Base-by-base conservation (phyloP, 1,140 invertebrate species). In the Drosophila paulistorum region DNA sequence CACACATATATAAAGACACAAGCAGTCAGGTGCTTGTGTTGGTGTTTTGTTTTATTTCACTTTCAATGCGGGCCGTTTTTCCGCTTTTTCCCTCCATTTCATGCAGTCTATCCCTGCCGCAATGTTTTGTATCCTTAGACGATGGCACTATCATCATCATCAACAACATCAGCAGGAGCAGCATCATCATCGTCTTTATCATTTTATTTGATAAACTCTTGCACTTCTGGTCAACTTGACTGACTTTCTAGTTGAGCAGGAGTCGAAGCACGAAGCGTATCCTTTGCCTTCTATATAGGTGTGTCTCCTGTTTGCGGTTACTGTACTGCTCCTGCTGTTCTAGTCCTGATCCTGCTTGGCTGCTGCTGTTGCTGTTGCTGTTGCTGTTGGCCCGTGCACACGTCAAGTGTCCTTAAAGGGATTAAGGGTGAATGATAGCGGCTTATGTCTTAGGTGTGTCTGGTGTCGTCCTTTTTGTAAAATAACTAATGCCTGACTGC, bases 351-450 rank as follows among this genome's bases (percentile, higher is more conserved):
- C 60, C 30, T 71, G 65, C 45, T 58, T 54, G 76, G 63, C 54
- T 63, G 64, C 17, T 74, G 60, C 11, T 71, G 64, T 7, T 65
- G 55, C 11, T 72, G 37, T n/a, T n/a, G n/a, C 0, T 67, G 33
- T 23, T 63, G 41, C 13, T 68, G 68, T 14, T 77, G 59, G 66
- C 60, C 59, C 45, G 67, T 66, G 74, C 73, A 72, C 80, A 87
- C 84, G 77, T 87, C 84, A 87, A 87, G 84, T 87, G 77, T 87
- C 84, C 84, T 89, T 89, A 89, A 89, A 89, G 80, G 84, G 84
- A 89, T 89, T 89, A 89, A 79, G 74, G 72, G 81, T 84, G 84
- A 89, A 84, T 89, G 84, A 89, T 89, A 89, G 84, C 80, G 81
- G 84, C 84, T 89, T 89, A 89, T 89, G 80, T 81, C 84, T 78